Evolutionary conservation across 2,888 invertebrate species (phyloP), one percentile per base, ranked within the genome.

Genomic region (Drosophila nigricruria): DNA sequence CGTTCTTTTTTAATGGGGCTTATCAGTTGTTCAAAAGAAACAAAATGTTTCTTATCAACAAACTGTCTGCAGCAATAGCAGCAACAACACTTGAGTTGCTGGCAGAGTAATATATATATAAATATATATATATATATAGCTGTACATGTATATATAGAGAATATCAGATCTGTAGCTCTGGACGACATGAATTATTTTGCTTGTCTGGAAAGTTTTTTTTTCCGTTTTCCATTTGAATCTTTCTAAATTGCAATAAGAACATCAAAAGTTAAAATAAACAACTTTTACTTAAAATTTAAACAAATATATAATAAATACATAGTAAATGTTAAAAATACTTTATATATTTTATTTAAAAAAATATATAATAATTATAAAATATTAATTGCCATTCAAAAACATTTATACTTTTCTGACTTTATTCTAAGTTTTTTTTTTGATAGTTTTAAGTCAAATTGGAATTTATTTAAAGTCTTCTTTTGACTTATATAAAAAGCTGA

Each of bases 21-120:
- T 89, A 90, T 86, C 87, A 79, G 89, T 60, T 63, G 71, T 77
- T 82, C 87, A 79, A 77, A 74, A 76, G 79, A 70, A 81, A 78
- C 77, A 67, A 82, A 85, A 77, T 86, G 83, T 75, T 71, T 67
- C 84, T 84, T 84, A 84, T 84, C 88, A 88, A 66, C 86, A 34
- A 56, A 63, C 67, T 75, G 87, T 86, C 83, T 86, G 81, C 67
- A 69, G 62, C 73, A 72, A 49, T 63, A 72, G 45, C 65, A 67
- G 50, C 36, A 64, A 53, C 58, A 67, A 62, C 54, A 73, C 60
- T 60, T 65, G 32, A 43, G 36, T 25, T 14, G 30, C 30, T 40
- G 59, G 9, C 54, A 56, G 62, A 56, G 62, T 25, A 34, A 60
- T 38, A 52, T 38, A 59, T 52, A 62, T 23, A 42, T 4, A 52